These are phyloP conservation scores for Frieseomelitta varia DNA, from an alignment of 1,140 invertebrate genomes.

Conservation along the genomic window DNA sequence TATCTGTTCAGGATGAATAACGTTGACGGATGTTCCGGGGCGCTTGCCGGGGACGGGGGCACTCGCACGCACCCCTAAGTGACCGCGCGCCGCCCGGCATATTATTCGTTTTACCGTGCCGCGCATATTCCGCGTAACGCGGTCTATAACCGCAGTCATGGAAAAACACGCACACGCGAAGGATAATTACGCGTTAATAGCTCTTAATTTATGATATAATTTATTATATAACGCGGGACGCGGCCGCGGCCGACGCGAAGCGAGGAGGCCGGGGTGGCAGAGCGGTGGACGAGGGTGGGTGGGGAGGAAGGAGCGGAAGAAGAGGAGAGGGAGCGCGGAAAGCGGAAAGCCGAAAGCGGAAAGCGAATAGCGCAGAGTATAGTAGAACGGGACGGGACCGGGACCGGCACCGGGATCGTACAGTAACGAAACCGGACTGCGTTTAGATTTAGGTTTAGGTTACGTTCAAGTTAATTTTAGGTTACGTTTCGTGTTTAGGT, in stretches of 20 bases:
- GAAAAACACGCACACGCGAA: conserved; percentile 71
- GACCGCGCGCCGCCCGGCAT: conserved; percentile 31
- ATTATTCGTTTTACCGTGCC: conserved; percentile 51
- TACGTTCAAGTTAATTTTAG: too few species aligned
- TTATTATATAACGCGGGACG: conserved; percentile 70
- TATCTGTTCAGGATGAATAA: conserved; percentile 48
- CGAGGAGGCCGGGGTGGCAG: background rate
- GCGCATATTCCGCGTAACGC: conserved; percentile 63
- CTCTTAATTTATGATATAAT: conserved; percentile 75
- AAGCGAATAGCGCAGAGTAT: background rate
- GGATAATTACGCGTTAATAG: conserved; percentile 73
- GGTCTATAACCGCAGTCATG: conserved; percentile 68
- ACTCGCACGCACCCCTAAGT: conserved; percentile 33
- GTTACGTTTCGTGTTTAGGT: too few species aligned
- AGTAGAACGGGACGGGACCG: background rate
- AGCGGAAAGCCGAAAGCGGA: too few species aligned
- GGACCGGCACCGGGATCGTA: too few species aligned
- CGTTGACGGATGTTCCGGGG: conserved; percentile 45
- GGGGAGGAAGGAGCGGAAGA: too few species aligned
- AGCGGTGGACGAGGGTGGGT: background rate
- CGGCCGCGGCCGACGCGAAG: conserved; percentile 39
- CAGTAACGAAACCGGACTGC: background rate
- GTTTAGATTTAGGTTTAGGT: too few species aligned
- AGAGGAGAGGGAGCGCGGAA: background rate
- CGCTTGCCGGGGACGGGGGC: background rate